Evolutionary conservation across 2,113 vertebrate species (phyloP), one percentile per base, ranked within the genome.

Genomic region (Forbesichthys agassizii): DNA sequence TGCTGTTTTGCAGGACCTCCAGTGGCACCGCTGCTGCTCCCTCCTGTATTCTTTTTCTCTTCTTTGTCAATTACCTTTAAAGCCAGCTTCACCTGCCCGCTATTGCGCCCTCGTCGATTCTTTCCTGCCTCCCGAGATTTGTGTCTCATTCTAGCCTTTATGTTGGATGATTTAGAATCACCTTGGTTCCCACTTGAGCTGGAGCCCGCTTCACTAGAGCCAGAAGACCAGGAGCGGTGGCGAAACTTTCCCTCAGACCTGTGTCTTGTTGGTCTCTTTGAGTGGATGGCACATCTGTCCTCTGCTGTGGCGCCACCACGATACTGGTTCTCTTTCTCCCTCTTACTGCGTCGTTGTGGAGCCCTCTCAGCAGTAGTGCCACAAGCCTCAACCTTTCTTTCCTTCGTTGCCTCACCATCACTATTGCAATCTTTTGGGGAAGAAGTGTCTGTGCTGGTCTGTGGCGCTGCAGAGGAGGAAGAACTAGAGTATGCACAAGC

Each of bases 361-460:
- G 86, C 68, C 86, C 89, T 92, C 71, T 94, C 95, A 5, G 84
- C 53, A 71, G 80, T 78, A 78, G 81, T 73, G 74, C 83, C 61
- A 69, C 90, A 80, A 5, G 65, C 86, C 68, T 91, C 94, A 0
- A 66, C 75, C 82, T 88, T 84, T 86, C 91, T 90, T 14, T 95
- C 96, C 88, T 93, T 94, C 74, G 83, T 81, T 80, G 83, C 87
- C 86, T 98, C 95, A 0, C 94, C 92, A 64, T 99, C 98, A 3
- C 96, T 98, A 73, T 94, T 94, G 92, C 96, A 97, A 82, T 97
- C 97, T 92, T 96, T 97, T 33, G 98, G 96, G 82, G 98, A 98
- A 74, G 96, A 95, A 66, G 96, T 96, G 76, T 96, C 98, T 0
- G 97, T 98, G 94, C 96, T 96, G 81, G 96, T 97, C 85, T 98